Conservation (phyloP, 2,113 vertebrate genomes). For the Onychostruthus taczanowskii region DNA sequence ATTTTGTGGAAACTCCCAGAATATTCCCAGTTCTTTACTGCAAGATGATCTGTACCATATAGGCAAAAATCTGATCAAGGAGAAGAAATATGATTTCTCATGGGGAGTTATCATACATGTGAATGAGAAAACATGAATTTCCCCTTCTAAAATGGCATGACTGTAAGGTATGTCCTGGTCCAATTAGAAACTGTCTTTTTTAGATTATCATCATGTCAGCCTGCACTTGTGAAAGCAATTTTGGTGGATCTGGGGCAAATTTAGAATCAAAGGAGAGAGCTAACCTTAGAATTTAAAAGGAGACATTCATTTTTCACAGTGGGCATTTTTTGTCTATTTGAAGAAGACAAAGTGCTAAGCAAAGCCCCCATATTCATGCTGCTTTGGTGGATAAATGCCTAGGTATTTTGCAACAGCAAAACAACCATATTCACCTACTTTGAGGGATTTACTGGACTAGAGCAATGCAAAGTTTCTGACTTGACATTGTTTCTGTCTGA, state of each 20-base stretch:
- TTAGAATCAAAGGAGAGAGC: constrained; percentile 48
- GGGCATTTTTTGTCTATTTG: constrained; percentile 21
- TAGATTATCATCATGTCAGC: constrained; percentile 41
- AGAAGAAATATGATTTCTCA: constrained; percentile 22
- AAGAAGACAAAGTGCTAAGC: constrained; percentile 7
- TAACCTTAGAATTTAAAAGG: constrained; percentile 18
- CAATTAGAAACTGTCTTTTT: constrained; percentile 58
- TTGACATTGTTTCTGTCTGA: neutral
- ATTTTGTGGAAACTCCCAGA: neutral
- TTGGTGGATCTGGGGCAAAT: constrained; percentile 60
- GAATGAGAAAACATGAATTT: constrained; percentile 18
- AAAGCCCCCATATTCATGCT: neutral
- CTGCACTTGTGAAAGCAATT: constrained; percentile 38
- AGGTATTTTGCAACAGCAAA: neutral
- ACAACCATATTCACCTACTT: neutral
- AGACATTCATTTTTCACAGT: constrained; percentile 34
- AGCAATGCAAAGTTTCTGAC: neutral
- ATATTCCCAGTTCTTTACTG: neutral
- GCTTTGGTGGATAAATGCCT: neutral
- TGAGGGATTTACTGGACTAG: neutral
- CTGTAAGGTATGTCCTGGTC: constrained; percentile 5
- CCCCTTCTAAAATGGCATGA: constrained; percentile 14
- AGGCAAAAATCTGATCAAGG: neutral
- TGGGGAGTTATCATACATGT: neutral
- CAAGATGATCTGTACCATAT: neutral